Evolutionary conservation across 2,888 invertebrate species (phyloP), one percentile per base, ranked within the genome.

Genomic region (Rhabditoides inermis): DNA sequence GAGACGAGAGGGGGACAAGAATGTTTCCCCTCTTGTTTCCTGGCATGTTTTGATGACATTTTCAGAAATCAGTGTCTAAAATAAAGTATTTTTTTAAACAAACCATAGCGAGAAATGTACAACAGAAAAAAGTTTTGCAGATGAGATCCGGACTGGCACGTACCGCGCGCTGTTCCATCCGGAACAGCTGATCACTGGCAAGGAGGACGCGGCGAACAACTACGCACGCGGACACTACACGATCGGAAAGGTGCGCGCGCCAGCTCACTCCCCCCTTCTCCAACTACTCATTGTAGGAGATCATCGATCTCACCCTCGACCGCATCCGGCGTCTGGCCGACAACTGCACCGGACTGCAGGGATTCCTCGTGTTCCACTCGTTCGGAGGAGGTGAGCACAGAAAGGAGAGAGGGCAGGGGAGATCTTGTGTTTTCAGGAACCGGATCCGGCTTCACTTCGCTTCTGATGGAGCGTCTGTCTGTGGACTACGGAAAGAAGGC

Each of bases 151-250:
- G 39, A 79, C 78, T 12, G 79, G 79, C 25, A 77, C 76, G 22
- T 92, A 92, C 83, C 84, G 90, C 63, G 89, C 89, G 80, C 84
- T 92, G 76, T 92, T 91, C 85, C 91, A 92, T 79, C 91, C 91
- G 61, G 91, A 92, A 82, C 91, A 91, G 81, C 83, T 90, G 78
- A 66, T 90, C 81, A 78, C 77, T 49, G 79, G 78, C 26, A 78
- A 78, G 63, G 78, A 79, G 61, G 79, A 79, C 66, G 80, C 79
- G 12, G 79, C 79, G 25, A 80, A 80, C 65, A 79, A 79, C 65
- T 79, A 79, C 63, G 79, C 79, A 32, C 69, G 79, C 37, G 78
- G 88, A 83, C 77, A 88, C 69, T 87, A 86, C 76, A 83, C 85
- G 3, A 87, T 88, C 49, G 85, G 85, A 53, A 82, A 81, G 64